Base-by-base conservation (phyloP, 2,113 vertebrate genomes). In the Xenopus borealis region DNA sequence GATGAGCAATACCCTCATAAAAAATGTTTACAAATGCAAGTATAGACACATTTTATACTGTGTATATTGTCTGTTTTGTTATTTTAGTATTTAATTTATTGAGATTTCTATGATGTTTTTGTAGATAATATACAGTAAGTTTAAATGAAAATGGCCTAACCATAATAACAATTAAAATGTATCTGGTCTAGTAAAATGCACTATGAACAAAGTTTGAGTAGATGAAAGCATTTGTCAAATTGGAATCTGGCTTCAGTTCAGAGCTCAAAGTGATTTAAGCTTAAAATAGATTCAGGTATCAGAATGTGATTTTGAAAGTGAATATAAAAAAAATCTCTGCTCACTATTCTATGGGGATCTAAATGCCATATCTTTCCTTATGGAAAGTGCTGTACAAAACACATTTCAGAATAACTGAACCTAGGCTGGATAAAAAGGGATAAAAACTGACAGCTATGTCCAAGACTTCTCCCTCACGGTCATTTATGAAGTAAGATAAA, bases 281-380 rank as follows among this genome's bases (percentile, higher is more conserved):
- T 79, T 79, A 80, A 80, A 79, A 72, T 71, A 80, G 79, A 79
- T 80, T 78, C 77, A 78, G 61, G 74, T 74, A 74, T 67, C 74
- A 79, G 58, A 72, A 66, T 66, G 72, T 66, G 46, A 78, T 77
- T 71, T 71, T 72, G 70, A 80, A 82, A 77, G 70, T 80, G 70
- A 62, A 74, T 80, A 76, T 79, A 78, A 78, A 72, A 80, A 71
- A 52, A 18, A 59, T 81, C 78, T 18, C n/a, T 27, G 33, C 33
- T 40, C 33, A 40, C 33, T 4, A 46, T 59, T 71, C 59, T 82
- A 83, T 58, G 23, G 64, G 66, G 76, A 85, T n/a, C 78, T 1
- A 72, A 71, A 20, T 78, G 62, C 72, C 59, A 74, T 66, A 79
- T 40, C 23, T 78, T 40, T 73, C 0, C 66, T 9, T 70, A 63